Evolutionary conservation across 2,113 vertebrate genomes (phyloP).

Genomic region (Grammomys surdaster): DNA sequence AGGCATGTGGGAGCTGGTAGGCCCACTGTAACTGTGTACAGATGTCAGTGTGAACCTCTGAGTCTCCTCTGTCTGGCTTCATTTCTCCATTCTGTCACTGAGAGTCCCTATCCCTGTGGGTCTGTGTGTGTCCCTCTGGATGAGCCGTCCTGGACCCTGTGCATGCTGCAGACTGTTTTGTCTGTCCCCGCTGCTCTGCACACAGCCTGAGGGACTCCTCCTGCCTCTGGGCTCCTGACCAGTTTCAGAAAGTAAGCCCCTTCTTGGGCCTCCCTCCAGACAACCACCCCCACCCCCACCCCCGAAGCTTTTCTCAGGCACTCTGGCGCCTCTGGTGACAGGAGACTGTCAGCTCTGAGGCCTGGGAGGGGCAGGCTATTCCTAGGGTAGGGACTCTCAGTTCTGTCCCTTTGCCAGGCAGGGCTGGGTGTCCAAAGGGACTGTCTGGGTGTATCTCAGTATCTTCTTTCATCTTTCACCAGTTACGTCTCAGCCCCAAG

Average conservation of each 20-base stretch:
- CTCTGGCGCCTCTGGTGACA: conserved; percentile 11
- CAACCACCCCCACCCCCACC: not conserved
- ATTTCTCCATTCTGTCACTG: not conserved
- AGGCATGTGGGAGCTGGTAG: not conserved
- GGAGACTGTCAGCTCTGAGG: conserved; percentile 1
- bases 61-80: conserved; percentile 11
- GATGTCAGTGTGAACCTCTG: not conserved
- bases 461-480: not conserved
- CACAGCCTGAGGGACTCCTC: not conserved
- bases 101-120: not conserved
- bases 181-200: not conserved
- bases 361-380: conserved; percentile 22
- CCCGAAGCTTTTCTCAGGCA: conserved; percentile 29
- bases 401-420: not conserved
- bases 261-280: not conserved
- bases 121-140: no score
- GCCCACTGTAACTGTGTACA: not conserved
- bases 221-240: not conserved
- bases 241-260: not conserved
- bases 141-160: not conserved
- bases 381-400: not conserved
- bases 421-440: not conserved
- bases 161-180: not conserved
- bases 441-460: not conserved
- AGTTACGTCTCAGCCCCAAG: not conserved